Evolutionary conservation across 2,888 invertebrate species (phyloP), one percentile per base, ranked within the genome.

Genomic region (Pseudolycoriella hygida): DNA sequence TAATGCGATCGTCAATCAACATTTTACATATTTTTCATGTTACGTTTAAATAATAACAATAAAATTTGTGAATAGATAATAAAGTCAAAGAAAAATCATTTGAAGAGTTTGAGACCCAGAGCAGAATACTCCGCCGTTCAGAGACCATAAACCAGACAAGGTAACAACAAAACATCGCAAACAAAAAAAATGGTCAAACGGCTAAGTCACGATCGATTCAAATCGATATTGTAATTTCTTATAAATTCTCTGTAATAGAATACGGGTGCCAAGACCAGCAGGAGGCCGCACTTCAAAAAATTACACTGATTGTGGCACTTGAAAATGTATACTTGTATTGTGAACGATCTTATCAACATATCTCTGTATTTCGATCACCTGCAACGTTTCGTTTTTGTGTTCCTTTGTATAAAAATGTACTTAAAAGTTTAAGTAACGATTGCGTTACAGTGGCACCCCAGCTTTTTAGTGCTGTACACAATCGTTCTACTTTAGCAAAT

Each of bases 171-270:
- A 25, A 25, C 25, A 25, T 25, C 25, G 25, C 25, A 25, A 25
- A 25, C 25, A 25, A 25, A 25, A 12, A 34, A 34, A 10, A 34
- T 34, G 34, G 34, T 34, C 34, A 34, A 34, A 34, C 34, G 34
- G 34, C 34, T 14, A 34, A 34, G 34, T 34, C 34, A 34, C 34
- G 34, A 34, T 34, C 34, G 34, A 34, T 34, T 34, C 34, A 34
- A 34, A 34, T 34, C 34, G 34, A 34, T 34, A 34, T 34, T 34
- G 34, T 34, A 34, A 34, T 34, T 34, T 34, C 34, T 34, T 34
- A 34, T 12, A 14, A 14, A 34, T 34, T 34, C 6, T 34, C 12
- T 34, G 34, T 34, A 34, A 34, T 34, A 34, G 34, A 34, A 34
- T 34, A 34, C 34, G 34, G 34, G 34, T 34, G 34, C 34, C 34